Base-by-base conservation (phyloP, 2,113 vertebrate genomes). In the Chloropsis hardwickii region DNA sequence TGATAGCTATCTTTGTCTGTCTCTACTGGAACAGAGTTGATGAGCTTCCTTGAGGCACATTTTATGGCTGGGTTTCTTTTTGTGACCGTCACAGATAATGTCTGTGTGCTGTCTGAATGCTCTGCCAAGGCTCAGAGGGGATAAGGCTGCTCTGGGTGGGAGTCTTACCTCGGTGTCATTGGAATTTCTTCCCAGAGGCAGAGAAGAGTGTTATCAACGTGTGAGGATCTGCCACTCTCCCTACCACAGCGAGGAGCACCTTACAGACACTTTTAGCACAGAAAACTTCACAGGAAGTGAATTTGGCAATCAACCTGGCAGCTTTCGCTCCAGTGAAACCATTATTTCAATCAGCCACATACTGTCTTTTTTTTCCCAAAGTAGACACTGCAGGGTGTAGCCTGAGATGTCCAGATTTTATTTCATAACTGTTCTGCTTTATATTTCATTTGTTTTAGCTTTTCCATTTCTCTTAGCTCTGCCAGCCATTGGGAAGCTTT, bases 141-240 rank as follows among this genome's bases (percentile, higher is more conserved):
- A 17, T 33, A 12, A 54, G 20, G 42, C 62, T 10, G 11, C 28
- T 21, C 47, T 3, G 5, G 48, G 17, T 8, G 48, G 56, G 40
- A 37, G 8, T 4, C 2, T 24, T 6, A 13, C 18, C 35, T 50
- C 1, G 0, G 12, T 16, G 25, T 8, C 31, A 4, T 0, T 33
- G 42, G 23, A 58, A 37, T 44, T 53, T 88, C 79, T 50, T 4
- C 5, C 5, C 9, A 9, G 3, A 53, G 51, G 29, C 4, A 33
- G 17, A 28, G 19, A 28, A 31, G 5, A 37, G 14, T 3, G 6
- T 47, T 54, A 18, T 5, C 21, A 47, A 14, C 6, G 14, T 4
- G 9, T 5, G 31, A 31, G 40, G 35, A 40, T 14, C 53, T 53
- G 53, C 54, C 16, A 20, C 33, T 37, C 44, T 76, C 50, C 24